phyloP scores from a whole-genome alignment of 2,113 vertebrate genomes.

The Dipodomys ordii region DNA sequence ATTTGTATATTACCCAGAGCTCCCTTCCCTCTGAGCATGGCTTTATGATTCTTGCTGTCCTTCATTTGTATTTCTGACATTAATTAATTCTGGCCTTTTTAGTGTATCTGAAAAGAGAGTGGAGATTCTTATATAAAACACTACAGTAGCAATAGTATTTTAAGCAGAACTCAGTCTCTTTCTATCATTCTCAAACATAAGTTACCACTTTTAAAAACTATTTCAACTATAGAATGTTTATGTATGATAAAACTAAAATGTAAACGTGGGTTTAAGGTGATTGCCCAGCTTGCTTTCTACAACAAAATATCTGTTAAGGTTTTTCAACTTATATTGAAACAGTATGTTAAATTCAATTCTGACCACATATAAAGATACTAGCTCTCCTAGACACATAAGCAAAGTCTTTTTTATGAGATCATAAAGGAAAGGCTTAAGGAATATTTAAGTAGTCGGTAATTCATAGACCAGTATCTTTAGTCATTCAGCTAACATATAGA shows the following conservation, averaged over 20 bases:
- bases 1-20: background rate
- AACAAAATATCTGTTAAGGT: constrained; percentile 72
- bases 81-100: constrained; percentile 76
- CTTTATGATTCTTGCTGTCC: background rate
- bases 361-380: constrained; percentile 79
- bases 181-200: constrained; percentile 63
- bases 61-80: constrained; percentile 57
- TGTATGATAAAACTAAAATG: constrained; percentile 71
- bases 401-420: constrained; percentile 76
- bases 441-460: constrained; percentile 75
- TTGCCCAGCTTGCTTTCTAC: constrained; percentile 67
- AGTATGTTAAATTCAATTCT: constrained; percentile 76
- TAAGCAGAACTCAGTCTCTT: constrained; percentile 69
- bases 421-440: constrained; percentile 74
- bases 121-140: constrained; percentile 60
- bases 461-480: constrained; percentile 70
- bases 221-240: constrained; percentile 71
- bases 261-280: constrained; percentile 77
- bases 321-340: constrained; percentile 75
- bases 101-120: constrained; percentile 54
- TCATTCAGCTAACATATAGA: constrained; percentile 66
- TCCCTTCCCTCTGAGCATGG: background rate
- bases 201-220: constrained; percentile 65
- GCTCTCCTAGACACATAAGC: constrained; percentile 72
- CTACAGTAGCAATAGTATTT: constrained; percentile 53